Evolutionary conservation across 2,888 invertebrate species (phyloP).

Genomic region (Caenorhabditis japonica): DNA sequence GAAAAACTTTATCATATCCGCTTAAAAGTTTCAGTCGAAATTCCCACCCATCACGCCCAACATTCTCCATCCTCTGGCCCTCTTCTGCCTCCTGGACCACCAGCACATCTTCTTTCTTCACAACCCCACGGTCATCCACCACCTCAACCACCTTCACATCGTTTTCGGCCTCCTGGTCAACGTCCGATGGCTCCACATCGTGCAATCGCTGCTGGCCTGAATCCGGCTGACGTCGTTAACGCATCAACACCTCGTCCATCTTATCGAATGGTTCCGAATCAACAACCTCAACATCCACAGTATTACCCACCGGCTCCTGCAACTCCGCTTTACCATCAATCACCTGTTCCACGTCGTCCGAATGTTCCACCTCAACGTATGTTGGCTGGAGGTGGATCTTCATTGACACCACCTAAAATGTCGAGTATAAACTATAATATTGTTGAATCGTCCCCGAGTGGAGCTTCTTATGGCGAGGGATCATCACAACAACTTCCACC

Average conservation of each 20-base stretch:
- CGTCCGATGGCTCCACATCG: conserved; percentile 40
- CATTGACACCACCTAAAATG: too few species aligned
- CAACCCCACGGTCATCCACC: conserved; percentile 3
- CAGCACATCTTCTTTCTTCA: too few species aligned
- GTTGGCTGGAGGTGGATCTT: too few species aligned
- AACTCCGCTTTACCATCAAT: not conserved
- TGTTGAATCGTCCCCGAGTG: not conserved
- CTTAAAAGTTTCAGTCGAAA: conserved; percentile 13
- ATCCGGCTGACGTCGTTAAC: conserved; percentile 28
- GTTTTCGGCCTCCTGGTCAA: conserved; percentile 2
- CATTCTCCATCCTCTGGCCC: conserved; percentile 1
- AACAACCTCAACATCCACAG: not conserved
- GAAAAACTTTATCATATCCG: too few species aligned
- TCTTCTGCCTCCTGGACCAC: conserved; percentile 9
- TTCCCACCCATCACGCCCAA: not conserved
- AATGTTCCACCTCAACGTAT: too few species aligned
- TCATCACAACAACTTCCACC: too few species aligned
- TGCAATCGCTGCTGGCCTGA: conserved; percentile 30
- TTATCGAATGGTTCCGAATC: not conserved
- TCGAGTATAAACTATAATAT: conserved; percentile 4
- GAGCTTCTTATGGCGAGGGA: too few species aligned
- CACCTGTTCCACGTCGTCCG: not conserved
- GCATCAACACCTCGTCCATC: not conserved
- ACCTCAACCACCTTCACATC: not conserved
- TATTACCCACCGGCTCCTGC: not conserved